Base-by-base conservation (phyloP, 2,888 invertebrate species). In the Pyralis farinalis region DNA sequence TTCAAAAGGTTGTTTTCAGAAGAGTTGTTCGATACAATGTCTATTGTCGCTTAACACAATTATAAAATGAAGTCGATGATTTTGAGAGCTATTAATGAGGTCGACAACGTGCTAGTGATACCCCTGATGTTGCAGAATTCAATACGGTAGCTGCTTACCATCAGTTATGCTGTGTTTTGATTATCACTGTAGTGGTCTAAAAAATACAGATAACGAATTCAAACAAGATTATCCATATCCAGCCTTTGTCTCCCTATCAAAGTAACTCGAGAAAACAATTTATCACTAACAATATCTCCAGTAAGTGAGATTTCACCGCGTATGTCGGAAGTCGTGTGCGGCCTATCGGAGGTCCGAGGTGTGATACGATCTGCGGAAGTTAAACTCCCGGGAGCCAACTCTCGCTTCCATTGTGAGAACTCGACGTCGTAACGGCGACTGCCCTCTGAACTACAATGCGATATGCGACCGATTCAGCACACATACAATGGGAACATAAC, bases 361-460 rank as follows among this genome's bases (percentile, higher is more conserved):
- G 55, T 55, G 82, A 83, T 84, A 77, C 51, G 44, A 83, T 84
- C 81, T 67, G 53, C 76, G 81, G 81, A 80, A 81, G 73, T 62
- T 59, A 44, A 62, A 48, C 60, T 57, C 44, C 57, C 67, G 63
- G 68, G 64, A 71, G 69, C 57, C 58, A 57, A 77, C 82, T 86
- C 80, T 85, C 84, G 75, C 75, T 74, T 67, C 76, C 57, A 84
- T 85, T 85, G 84, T 87, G 65, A 63, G 59, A 61, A 58, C 64
- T 47, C 59, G 64, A 52, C 68, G 72, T 68, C 71, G 75, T 71
- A 67, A 75, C 71, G 67, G 61, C 50, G 46, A 46, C 63, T 73
- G 80, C 78, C 78, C 82, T 78, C 72, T 79, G 79, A 81, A 78
- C 78, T 73, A 68, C 64, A 63, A 69, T 61, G 63, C 63, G 64